phyloP scores from a whole-genome alignment of 2,797 vertebrate genomes.

The Echeneis naucrates region DNA sequence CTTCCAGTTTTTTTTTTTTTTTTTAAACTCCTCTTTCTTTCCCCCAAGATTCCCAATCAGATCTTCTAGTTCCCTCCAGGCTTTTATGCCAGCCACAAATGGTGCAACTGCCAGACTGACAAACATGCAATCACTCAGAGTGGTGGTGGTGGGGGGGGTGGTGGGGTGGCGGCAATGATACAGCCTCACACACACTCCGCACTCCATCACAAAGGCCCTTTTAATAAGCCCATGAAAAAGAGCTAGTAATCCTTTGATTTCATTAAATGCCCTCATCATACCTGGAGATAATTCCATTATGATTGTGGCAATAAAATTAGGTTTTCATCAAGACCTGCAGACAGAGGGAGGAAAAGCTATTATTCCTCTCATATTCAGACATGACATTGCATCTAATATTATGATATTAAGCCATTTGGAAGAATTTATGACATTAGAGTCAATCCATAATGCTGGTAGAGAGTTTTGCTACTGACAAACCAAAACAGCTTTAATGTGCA shows the following conservation, averaged over 20 bases:
- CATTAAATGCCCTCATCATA: constrained; percentile 85
- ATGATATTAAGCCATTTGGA: constrained; percentile 74
- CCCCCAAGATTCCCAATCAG: constrained; percentile 83
- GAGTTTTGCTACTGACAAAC: constrained; percentile 45
- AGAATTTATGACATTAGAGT: constrained; percentile 69
- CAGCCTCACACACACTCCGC: constrained; percentile 45
- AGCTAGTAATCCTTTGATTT: constrained; percentile 85
- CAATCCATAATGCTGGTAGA: constrained; percentile 49
- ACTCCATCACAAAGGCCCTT: constrained; percentile 71
- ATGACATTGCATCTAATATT: constrained; percentile 69
- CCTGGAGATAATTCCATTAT: constrained; percentile 88
- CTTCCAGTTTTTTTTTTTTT: neutral
- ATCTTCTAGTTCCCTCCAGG: constrained; percentile 82
- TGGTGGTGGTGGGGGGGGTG: constrained; percentile 21
- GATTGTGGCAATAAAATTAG: constrained; percentile 86
- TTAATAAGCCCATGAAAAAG: constrained; percentile 80
- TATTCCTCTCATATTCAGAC: constrained; percentile 79
- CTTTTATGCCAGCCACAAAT: constrained; percentile 81
- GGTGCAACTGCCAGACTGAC: constrained; percentile 78
- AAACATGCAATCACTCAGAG: constrained; percentile 81
- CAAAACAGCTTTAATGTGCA: constrained; percentile 9
- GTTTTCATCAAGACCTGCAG: constrained; percentile 83
- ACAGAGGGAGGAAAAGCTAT: constrained; percentile 82
- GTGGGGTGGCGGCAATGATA: too few species aligned
- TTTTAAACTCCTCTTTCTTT: constrained; percentile 4